Base-by-base conservation (phyloP, 2,888 invertebrate genomes). In the Tetragonula carbonaria region DNA sequence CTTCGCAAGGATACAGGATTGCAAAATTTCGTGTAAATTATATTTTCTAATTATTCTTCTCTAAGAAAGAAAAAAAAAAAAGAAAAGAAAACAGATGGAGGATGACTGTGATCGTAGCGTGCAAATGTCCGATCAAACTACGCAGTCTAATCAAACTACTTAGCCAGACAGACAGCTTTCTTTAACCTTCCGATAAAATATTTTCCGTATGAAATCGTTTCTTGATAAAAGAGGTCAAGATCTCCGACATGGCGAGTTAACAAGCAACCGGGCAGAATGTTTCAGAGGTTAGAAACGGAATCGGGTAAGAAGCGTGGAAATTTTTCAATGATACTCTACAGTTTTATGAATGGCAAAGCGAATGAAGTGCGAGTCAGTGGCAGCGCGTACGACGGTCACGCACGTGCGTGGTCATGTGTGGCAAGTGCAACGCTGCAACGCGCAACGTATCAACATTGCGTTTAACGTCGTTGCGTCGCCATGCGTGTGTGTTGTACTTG, bases 271-370 rank as follows among this genome's bases (percentile, higher is more conserved):
- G 57, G n/a, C 14, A 45, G 45, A 45, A 45, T 6, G 45, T n/a
- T 59, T 59, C 57, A 5, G n/a, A 57, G n/a, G n/a, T 57, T 57
- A 57, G 57, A n/a, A 57, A n/a, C n/a, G n/a, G n/a, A 59, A 13
- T 59, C 23, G n/a, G n/a, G 14, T 14, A 59, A 13, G 57, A 59
- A 59, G n/a, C 23, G n/a, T 59, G 13, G 5, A n/a, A 33, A 23
- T 59, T n/a, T 45, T 45, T 45, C 45, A 45, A 8, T 14, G 57
- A 59, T 59, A 2, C 57, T 33, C 14, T 2, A 23, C 23, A 14
- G 57, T 14, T 59, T 28, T 28, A 83, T 87, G 87, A 87, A 87
- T 87, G 87, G 57, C 77, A 66, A 77, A 62, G 62, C 16, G 65
- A 74, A 63, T 72, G 62, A 66, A 74, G 59, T 65, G 45, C 68